phyloP scores from a whole-genome alignment of 2,113 vertebrate species.

The Chelonoidis abingdonii region DNA sequence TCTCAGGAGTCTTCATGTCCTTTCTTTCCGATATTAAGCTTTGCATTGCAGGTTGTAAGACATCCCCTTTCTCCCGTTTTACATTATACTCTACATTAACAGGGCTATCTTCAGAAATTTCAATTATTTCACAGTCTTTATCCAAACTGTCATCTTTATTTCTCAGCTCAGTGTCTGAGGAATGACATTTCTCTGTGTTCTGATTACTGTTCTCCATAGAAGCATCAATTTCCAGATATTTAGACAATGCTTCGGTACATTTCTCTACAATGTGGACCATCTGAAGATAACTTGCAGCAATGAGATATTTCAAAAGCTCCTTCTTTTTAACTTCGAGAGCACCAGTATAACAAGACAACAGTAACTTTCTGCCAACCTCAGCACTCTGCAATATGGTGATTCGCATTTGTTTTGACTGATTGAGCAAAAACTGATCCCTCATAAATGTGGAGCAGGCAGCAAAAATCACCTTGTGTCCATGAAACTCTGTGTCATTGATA shows the following conservation, averaged over 20 bases:
- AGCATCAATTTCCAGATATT: conserved; percentile 81
- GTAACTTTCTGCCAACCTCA: conserved; percentile 84
- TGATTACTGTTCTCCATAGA: conserved; percentile 70
- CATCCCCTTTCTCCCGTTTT: conserved; percentile 77
- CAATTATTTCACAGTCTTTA: conserved; percentile 85
- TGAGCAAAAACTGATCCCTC: conserved; percentile 87
- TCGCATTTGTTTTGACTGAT: conserved; percentile 82
- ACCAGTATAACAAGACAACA: conserved; percentile 85
- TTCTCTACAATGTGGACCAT: conserved; percentile 89
- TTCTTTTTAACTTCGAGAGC: conserved; percentile 85
- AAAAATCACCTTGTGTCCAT: conserved; percentile 87
- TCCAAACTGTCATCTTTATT: conserved; percentile 66
- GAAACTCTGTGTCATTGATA: conserved; percentile 86
- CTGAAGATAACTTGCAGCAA: conserved; percentile 85
- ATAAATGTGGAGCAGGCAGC: conserved; percentile 88
- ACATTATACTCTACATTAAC: conserved; percentile 61
- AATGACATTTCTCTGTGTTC: conserved; percentile 74
- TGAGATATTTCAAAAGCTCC: conserved; percentile 86
- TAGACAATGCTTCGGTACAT: conserved; percentile 85
- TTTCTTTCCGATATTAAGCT: conserved; percentile 64
- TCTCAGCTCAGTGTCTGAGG: conserved; percentile 71
- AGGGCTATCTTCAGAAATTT: conserved; percentile 82
- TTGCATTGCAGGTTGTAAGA: not conserved
- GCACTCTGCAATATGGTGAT: conserved; percentile 87
- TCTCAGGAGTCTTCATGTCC: conserved; percentile 74